Evolutionary conservation across 2,888 invertebrate genomes (phyloP), one percentile per base, ranked within the genome.

Genomic region (Quadroppia sp.): DNA sequence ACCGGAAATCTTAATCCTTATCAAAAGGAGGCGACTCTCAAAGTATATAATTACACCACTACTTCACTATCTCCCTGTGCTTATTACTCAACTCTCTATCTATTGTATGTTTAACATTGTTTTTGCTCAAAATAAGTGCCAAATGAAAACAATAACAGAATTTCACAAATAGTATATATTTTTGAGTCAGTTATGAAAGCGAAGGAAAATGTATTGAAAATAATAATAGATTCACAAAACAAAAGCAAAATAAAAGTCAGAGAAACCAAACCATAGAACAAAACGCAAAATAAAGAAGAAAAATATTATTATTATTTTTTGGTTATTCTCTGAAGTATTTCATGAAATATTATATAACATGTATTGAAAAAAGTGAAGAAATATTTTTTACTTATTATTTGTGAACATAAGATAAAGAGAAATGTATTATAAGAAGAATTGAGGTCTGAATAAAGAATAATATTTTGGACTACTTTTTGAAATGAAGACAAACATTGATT

Each of bases 1-100:
- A 53, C 53, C 53, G 53, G 53, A 53, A 53, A 53, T 53, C 20
- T 53, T 53, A 53, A 53, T 53, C 53, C 53, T 53, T 53, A 53
- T 53, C 53, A 53, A 2, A 9, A 23, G 23, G 2, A 20, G 53
- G n/a, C n/a, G 23, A 17, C 53, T 17, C 23, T 23, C 3, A 3
- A 23, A 53, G 53, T 53, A 53, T 53, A 53, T 53, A 53, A 53
- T 53, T 53, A 25, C 53, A n/a, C 17, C 7, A 23, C 50, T 9
- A 7, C 15, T 15, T 45, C 6, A 45, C 45, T 45, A 7, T 45
- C 45, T 45, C 45, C 11, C 45, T 45, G 15, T 15, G 53, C 53
- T 53, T 53, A 53, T 53, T 53, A 53, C 6, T 45, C 11, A 15
- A 45, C 45, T 17, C 15, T 2, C 53, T 53, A 53, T 53, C 23